Conservation (phyloP, 2,113 vertebrate species). For the Cephalopholis sonnerati region DNA sequence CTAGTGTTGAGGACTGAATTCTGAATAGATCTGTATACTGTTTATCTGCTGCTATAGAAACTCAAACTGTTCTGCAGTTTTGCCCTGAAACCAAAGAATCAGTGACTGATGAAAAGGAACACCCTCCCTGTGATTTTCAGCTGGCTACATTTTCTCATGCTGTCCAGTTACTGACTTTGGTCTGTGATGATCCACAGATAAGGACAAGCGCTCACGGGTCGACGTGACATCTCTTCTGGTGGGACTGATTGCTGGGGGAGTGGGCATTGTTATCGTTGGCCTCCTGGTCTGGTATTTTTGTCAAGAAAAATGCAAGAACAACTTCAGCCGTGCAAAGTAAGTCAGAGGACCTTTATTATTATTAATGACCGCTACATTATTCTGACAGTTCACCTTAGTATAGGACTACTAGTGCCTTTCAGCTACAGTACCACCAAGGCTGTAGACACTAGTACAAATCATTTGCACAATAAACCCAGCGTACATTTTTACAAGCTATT, state of each 20-base stretch:
- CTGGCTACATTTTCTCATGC: neutral
- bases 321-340: conserved; percentile 71
- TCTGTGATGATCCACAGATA: conserved; percentile 60
- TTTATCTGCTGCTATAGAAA: neutral
- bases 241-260: conserved; percentile 89
- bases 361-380: neutral
- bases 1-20: neutral
- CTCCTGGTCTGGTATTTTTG: conserved; percentile 91
- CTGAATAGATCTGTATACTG: neutral
- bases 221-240: conserved; percentile 92
- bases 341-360: conserved; percentile 17
- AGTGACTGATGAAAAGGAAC: neutral
- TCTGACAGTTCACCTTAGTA: neutral
- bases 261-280: conserved; percentile 84
- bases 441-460: neutral
- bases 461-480: neutral
- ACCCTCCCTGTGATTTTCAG: neutral
- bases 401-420: neutral
- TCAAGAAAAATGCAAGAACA: conserved; percentile 72
- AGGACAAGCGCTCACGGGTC: conserved; percentile 73
- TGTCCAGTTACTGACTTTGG: neutral
- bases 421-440: neutral
- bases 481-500: neutral
- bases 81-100: neutral
- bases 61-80: neutral